phyloP scores from a whole-genome alignment of 2,888 invertebrate genomes.

The Euzophera pinguis region DNA sequence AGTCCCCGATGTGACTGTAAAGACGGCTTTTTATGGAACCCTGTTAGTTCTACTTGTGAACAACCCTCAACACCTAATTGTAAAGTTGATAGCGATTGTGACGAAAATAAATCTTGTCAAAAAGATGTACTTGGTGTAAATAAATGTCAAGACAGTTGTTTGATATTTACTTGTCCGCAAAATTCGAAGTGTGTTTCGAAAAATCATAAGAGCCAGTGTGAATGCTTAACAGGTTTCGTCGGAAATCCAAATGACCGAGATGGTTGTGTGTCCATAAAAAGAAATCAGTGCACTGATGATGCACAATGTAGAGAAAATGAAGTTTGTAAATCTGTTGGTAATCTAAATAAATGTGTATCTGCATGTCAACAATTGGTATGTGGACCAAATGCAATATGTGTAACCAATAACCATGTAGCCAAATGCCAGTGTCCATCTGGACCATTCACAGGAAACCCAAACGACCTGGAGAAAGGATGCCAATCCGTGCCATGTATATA shows the following conservation, averaged over 20 bases:
- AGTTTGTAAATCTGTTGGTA: slow-evolving; percentile 83
- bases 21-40: slow-evolving; percentile 90
- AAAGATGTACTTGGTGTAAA: slow-evolving; percentile 92
- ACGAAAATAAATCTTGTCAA: slow-evolving; percentile 84
- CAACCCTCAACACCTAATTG: slow-evolving; percentile 94
- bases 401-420: slow-evolving; percentile 93
- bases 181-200: slow-evolving; percentile 90
- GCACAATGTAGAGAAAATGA: slow-evolving; percentile 91
- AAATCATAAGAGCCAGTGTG: slow-evolving; percentile 88
- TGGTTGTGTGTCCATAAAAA: slow-evolving; percentile 87
- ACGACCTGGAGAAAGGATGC: slow-evolving; percentile 86
- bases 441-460: slow-evolving; percentile 91
- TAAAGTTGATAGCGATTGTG: slow-evolving; percentile 84
- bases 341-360: slow-evolving; percentile 84
- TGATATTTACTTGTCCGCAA: slow-evolving; percentile 89
- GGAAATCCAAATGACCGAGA: slow-evolving; percentile 95
- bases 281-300: slow-evolving; percentile 88
- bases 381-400: slow-evolving; percentile 92
- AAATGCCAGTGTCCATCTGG: slow-evolving; percentile 95
- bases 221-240: slow-evolving; percentile 89
- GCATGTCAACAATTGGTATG: slow-evolving; percentile 89
- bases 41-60: slow-evolving; percentile 88
- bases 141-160: slow-evolving; percentile 89
- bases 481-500: slow-evolving; percentile 91
- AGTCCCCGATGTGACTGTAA: slow-evolving; percentile 90